Evolutionary conservation across 1,140 invertebrate species (phyloP), one percentile per base, ranked within the genome.

Genomic region (Spodoptera litura): DNA sequence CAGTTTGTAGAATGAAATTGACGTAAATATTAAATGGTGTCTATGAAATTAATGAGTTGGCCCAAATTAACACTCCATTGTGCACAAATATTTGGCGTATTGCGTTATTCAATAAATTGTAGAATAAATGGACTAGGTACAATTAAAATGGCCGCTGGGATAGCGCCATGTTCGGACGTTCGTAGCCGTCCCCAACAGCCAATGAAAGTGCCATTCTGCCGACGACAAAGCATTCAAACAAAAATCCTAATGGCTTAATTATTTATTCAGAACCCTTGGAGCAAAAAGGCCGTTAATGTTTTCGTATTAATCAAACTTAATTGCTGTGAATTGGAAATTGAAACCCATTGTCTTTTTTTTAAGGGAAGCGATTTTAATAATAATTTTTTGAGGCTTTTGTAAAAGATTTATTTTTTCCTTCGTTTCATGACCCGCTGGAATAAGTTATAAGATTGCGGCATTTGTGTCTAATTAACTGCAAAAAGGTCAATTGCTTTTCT

Each of bases 221-320:
- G 25, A 73, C 53, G 78, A 80, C 72, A 80, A 80, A 80, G 62
- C 52, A 56, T 15, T 53, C 52, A 51, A 55, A 68, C 68, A 78
- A 58, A 74, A 78, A 78, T 55, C 31, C 55, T 75, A 81, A 81
- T 70, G 71, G 80, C 49, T 55, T 74, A 58, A 80, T 80, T 62
- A 76, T 71, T 76, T 76, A 76, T 76, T 80, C 79, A 76, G 49
- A 81, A 75, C 44, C 59, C 35, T 81, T 72, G 8, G 13, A 73
- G 38, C 52, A 13, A 66, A 49, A 52, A 27, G 49, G 25, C 44
- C 15, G 61, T 64, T n/a, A 51, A 52, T 68, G 49, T 68, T 68
- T 68, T 68, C n/a, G 64, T 68, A 68, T 68, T 68, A 52, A 68
- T 68, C 64, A 68, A 68, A 68, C 64, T 27, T 68, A 68, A 68